Evolutionary conservation across 2,888 invertebrate species (phyloP), one percentile per base, ranked within the genome.

Genomic region (Eristalis tenax): DNA sequence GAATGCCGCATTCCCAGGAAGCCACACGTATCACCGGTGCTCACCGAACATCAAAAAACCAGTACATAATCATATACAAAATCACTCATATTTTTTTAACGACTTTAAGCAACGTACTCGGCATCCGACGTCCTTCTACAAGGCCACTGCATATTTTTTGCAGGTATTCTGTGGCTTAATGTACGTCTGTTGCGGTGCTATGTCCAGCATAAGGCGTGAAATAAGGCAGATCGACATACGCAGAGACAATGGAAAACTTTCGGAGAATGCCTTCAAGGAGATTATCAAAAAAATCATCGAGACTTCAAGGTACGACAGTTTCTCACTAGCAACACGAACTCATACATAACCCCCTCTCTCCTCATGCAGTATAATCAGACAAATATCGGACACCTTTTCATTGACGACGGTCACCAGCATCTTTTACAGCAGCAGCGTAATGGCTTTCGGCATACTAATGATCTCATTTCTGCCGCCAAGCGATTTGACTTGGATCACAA

Each of bases 161-260:
- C 13, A 79, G 79, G 2, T 71, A 6, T 79, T 32, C 5, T 79
- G 79, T 43, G 79, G 79, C n/a, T 26, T 79, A 1, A 28, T 79
- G 71, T 32, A n/a, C 15, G 2, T 59, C 26, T 79, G 28, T 2
- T 40, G 38, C 28, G 65, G 40, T 4, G 40, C 22, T 13, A 2
- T 71, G 0, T 23, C 18, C 28, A 79, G 65, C 64, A 23, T 73
- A 18, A 56, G 65, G 10, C 57, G 38, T 1, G 79, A 79, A n/a
- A 73, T 57, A 4, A 22, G 32, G 0, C 57, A 71, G 3, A 57
- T 73, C 32, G 35, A 59, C 63, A 22, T 66, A 23, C 15, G 8
- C 11, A 13, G 26, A 57, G 28, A 18, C 1, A 59, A 73, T 32
- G 38, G n/a, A 22, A 3, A n/a, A 28, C 5, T 1, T 1, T 32